Percentiles rank a stretch among this genome's conserved stretches.
Conservation (phyloP, 2,888 invertebrate species). For the Calameuta pallipes region DNA sequence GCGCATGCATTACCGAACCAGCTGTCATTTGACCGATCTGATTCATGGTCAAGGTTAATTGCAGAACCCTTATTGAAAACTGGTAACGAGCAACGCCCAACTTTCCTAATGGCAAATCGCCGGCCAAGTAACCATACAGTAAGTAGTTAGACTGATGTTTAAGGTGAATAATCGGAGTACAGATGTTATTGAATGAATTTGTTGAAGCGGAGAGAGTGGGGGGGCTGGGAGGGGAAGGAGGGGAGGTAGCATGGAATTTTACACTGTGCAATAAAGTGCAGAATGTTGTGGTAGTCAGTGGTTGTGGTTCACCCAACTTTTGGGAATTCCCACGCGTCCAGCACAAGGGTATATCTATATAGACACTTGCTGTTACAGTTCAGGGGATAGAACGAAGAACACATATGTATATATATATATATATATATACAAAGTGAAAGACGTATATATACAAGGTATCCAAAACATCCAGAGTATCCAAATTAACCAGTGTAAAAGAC, state of each 20-base stretch:
- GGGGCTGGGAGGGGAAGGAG: rapidly evolving
- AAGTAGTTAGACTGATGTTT: background rate
- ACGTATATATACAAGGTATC: background rate
- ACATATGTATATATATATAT: no score
- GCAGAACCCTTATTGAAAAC: background rate
- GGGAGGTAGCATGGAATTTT: background rate
- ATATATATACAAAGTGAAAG: background rate
- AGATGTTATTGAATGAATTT: background rate
- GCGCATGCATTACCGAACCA: background rate
- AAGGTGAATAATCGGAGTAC: background rate
- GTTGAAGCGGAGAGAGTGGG: background rate
- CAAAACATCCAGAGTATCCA: background rate
- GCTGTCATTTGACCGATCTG: background rate
- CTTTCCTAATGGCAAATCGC: background rate
- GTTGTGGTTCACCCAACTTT: background rate
- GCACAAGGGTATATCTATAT: background rate
- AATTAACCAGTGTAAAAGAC: background rate
- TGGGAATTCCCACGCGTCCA: background rate
- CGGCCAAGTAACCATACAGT: background rate
- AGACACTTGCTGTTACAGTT: background rate
- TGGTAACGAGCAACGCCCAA: background rate
- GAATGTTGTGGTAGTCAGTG: background rate
- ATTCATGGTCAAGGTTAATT: background rate
- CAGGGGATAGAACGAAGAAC: background rate
- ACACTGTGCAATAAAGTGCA: background rate